Evolutionary conservation across 2,888 invertebrate genomes (phyloP), one percentile per base, ranked within the genome.

Genomic region (Pseudococcus viburni): DNA sequence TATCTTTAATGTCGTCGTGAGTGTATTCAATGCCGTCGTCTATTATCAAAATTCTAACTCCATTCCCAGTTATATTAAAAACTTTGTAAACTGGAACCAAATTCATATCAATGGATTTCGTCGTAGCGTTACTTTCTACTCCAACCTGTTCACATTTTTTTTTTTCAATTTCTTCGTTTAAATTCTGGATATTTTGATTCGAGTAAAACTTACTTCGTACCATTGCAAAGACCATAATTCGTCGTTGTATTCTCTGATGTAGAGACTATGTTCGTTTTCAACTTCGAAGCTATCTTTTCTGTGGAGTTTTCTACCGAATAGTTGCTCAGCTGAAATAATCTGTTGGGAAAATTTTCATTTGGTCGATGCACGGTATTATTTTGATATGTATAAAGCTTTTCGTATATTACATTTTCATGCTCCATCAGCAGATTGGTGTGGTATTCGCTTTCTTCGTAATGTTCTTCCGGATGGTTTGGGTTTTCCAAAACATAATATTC

Each of bases 21-120:
- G 97, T 96, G 89, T 96, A 97, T 92, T 99, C 98, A 59, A 99
- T 93, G 39, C 99, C 99, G 91, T 99, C 99, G 91, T 99, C 99
- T 84, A 99, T 94, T 90, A 99, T 98, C 64, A 98, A 97, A 89
- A 99, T 98, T 33, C 98, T 98, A 22, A 99, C 96, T 42, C 98
- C 97, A 91, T 95, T 95, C 48, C 99, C 99, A 0, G 98, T 98
- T 91, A 97, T 95, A 42, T 97, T 97, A 91, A 94, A 93, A 89
- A 93, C 93, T 93, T 97, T 98, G 93, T 98, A 98, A 5, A 96
- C 95, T 0, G 96, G 96, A 59, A 97, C 91, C 6, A 98, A 97
- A 91, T 97, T 96, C 89, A 98, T 93, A 91, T 98, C 97, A 89
- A 97, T 92, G 88, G 95, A 94, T 0, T 95, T 95, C 89, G 93